These are phyloP conservation scores for Rutpela maculata DNA, from an alignment of 2,888 invertebrate genomes.

Conservation along the genomic window DNA sequence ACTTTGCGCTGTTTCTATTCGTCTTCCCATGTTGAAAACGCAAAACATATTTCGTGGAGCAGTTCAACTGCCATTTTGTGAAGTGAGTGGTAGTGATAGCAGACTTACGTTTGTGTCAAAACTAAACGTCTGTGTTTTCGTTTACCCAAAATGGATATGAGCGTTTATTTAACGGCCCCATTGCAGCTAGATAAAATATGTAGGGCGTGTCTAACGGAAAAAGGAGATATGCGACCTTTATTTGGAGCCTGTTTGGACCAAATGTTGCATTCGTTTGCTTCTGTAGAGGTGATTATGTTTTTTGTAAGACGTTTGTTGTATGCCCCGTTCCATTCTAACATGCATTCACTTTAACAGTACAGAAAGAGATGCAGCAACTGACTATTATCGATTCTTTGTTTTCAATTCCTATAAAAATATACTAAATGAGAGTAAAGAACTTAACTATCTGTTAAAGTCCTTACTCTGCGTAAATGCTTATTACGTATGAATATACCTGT, in stretches of 20 bases:
- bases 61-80: constrained; percentile 58
- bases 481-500: too few species aligned
- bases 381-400: constrained; percentile 7
- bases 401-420: too few species aligned
- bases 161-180: constrained; percentile 71
- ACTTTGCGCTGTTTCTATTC: constrained; percentile 61
- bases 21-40: constrained; percentile 38
- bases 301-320: constrained; percentile 32
- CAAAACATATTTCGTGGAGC: constrained; percentile 62
- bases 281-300: constrained; percentile 68
- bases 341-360: background rate
- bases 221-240: constrained; percentile 74
- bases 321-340: constrained; percentile 3
- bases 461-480: too few species aligned
- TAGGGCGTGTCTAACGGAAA: constrained; percentile 74
- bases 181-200: constrained; percentile 73
- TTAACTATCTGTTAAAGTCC: too few species aligned
- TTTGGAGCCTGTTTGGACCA: constrained; percentile 75
- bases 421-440: too few species aligned
- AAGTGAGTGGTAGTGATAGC: constrained; percentile 34
- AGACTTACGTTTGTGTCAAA: constrained; percentile 58
- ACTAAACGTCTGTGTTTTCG: constrained; percentile 68
- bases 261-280: constrained; percentile 74
- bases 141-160: constrained; percentile 71
- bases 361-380: background rate